Evolutionary conservation across 2,888 invertebrate genomes (phyloP), one percentile per base, ranked within the genome.

Genomic region (Eilema caniola): DNA sequence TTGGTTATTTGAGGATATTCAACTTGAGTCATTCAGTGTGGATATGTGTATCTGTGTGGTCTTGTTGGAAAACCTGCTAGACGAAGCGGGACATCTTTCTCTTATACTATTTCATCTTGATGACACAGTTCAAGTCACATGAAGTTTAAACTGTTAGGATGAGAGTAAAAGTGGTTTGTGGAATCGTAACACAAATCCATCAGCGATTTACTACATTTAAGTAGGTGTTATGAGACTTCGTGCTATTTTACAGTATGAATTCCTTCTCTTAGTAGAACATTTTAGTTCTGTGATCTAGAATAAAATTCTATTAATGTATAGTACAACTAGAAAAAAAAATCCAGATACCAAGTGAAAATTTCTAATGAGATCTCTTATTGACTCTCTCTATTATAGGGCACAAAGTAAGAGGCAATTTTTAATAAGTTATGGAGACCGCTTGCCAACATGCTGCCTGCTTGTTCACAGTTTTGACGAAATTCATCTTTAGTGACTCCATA

Each of bases 1-100:
- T 20, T 47, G 1, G 7, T 47, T 20, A 47, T 20, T 20, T 47
- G 1, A 20, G 20, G 20, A 47, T 47, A 7, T 20, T 47, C 20
- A 47, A 47, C 47, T 20, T 16, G 47, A 47, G 41, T 24, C 57
- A 57, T 24, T 59, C 25, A n/a, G 28, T 64, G 25, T 20, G n/a
- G 20, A n/a, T 12, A 7, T 11, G 68, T 20, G n/a, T 12, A 12
- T n/a, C 12, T 11, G 68, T 60, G 12, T 10, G 64, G 59, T 60
- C 79, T 73, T 70, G 76, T 74, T 75, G 56, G 63, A 78, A 28
- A 83, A 87, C 84, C 78, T 82, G 86, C 83, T 85, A 74, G 76
- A 73, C 76, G 66, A 73, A 84, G 78, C 80, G 77, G 81, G 80
- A 81, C 72, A 63, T 75, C 79, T 66, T 79, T 76, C 63, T 76